Evolutionary conservation across 2,888 invertebrate genomes (phyloP), one percentile per base, ranked within the genome.

Genomic region (Odontothrips loti): DNA sequence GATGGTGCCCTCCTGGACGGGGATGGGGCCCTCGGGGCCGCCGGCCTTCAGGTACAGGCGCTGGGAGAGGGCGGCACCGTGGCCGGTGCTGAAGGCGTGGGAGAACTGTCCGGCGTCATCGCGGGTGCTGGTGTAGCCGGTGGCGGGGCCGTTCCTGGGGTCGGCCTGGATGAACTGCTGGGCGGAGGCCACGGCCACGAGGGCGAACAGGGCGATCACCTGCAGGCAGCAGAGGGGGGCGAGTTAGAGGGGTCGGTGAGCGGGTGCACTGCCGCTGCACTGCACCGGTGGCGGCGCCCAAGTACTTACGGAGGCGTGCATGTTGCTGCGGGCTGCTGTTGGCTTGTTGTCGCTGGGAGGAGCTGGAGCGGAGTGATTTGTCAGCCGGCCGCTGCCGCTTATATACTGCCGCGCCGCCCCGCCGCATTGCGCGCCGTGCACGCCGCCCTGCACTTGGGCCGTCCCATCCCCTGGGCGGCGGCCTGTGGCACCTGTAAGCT

Each of bases 221-320:
- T 75, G 68, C 23, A 27, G n/a, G n/a, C n/a, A 68, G 68, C n/a
- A 4, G 68, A 23, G 34, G 34, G 3, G 34, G n/a, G n/a, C n/a
- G n/a, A n/a, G 34, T 43, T 43, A 43, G 6, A 43, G 34, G 3
- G 51, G 51, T 1, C 2, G 3, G 34, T 43, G 34, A 2, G 6
- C 34, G 2, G 34, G 1, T 17, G 51, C 51, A 51, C 51, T 43
- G 51, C 51, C 20, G 51, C 10, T 9, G 10, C 20, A 20, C 58
- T 1, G 58, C 58, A 20, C 20, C 51, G n/a, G 1, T 51, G 2
- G 12, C 9, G 34, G 34, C 34, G 34, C 3, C 34, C 34, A 43
- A 11, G 68, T 75, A 75, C 68, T 75, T 23, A 75, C 68, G 68
- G 68, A 75, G 27, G 27, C 12, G 68, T 27, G 68, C 68, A 75